Evolutionary conservation across 2,113 vertebrate genomes (phyloP).

Genomic region (Phrynocephalus versicolor): DNA sequence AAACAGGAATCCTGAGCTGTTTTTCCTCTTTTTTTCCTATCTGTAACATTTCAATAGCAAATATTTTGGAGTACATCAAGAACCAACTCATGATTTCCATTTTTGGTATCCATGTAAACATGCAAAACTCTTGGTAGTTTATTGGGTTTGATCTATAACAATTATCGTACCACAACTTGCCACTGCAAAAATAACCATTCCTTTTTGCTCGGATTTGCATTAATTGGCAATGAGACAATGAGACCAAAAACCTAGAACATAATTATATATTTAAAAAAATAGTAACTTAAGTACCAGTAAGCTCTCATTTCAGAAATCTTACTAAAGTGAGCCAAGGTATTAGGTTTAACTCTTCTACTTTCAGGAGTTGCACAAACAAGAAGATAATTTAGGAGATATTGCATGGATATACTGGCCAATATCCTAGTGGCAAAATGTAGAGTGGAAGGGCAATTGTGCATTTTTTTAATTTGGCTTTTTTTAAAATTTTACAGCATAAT

Average conservation of each 20-base stretch:
- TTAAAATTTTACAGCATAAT: too few species aligned
- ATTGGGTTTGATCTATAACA: slow-evolving; percentile 72
- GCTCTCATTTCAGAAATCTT: slow-evolving; percentile 31
- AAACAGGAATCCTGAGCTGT: neutral
- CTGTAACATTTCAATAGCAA: slow-evolving; percentile 43
- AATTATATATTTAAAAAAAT: slow-evolving; percentile 63
- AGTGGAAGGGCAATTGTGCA: too few species aligned
- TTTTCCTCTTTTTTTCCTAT: neutral
- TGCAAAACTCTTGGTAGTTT: slow-evolving; percentile 18
- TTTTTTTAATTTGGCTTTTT: too few species aligned
- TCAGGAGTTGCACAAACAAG: neutral
- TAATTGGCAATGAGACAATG: slow-evolving; percentile 37
- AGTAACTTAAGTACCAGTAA: slow-evolving; percentile 50
- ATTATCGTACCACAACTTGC: slow-evolving; percentile 38
- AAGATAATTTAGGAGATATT: too few species aligned
- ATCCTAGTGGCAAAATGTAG: too few species aligned
- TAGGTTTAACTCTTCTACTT: neutral
- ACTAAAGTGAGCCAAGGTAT: slow-evolving; percentile 4
- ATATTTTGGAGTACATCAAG: neutral
- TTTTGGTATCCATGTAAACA: neutral
- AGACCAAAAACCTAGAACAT: slow-evolving; percentile 49
- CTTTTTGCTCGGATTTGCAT: slow-evolving; percentile 26
- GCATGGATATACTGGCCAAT: too few species aligned
- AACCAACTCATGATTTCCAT: neutral
- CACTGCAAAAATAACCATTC: slow-evolving; percentile 25